Base-by-base conservation (phyloP, 2,113 vertebrate species). In the Eublepharis macularius region DNA sequence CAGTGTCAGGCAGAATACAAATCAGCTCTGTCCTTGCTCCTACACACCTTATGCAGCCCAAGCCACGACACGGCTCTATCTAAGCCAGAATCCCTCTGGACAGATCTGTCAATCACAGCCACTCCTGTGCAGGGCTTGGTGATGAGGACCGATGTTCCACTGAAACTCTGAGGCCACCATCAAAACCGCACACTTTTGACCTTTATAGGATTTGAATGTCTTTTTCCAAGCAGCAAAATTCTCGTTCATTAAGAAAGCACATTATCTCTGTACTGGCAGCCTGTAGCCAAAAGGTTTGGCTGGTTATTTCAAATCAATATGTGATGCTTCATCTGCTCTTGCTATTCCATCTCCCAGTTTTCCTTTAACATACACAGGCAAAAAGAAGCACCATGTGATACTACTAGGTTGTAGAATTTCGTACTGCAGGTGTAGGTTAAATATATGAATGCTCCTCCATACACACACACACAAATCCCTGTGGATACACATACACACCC, bases 71-170 rank as follows among this genome's bases (percentile, higher is more conserved):
- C 79, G 83, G 70, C 51, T 69, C 84, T 84, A 82, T 88, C 77
- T 70, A 6, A 45, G 16, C 63, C 39, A 1, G n/a, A 85, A 39
- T 85, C 74, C 54, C 54, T 88, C 82, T 88, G 92, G 90, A 87
- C 57, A 73, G 41, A 90, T 74, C 73, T 94, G 89, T n/a, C 90
- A 93, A 51, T 94, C 90, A 88, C 45, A 54, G 77, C 87, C 86
- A 89, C 70, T 21, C 43, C 19, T 76, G 24, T 79, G 74, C 82
- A 45, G 1, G 13, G 65, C 72, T 88, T 87, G 74, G 83, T 69
- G 81, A 88, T 91, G 83, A 47, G 80, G 81, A 72, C 88, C 94
- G 90, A 92, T 91, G 87, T 83, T 93, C 70, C 36, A 74, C 63
- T 49, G 80, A 57, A 86, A 77, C 60, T 66, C 87, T 72, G 54